These are phyloP conservation scores for Hippoglossus hippoglossus DNA, from an alignment of 2,797 vertebrate genomes.

Conservation along the genomic window DNA sequence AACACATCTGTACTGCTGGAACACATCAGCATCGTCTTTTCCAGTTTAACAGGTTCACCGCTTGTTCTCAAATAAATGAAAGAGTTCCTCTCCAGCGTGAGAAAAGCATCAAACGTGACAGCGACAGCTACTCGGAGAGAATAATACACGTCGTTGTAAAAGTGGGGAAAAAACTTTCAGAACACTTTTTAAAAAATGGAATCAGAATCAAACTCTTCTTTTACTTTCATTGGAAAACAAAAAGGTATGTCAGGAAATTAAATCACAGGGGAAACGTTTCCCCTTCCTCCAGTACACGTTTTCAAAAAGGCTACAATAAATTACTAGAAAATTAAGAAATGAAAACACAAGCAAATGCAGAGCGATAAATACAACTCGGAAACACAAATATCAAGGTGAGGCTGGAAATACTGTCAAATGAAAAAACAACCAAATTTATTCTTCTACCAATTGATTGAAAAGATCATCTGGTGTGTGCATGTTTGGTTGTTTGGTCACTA, in stretches of 20 bases:
- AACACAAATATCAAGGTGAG: neutral
- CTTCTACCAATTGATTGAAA: neutral
- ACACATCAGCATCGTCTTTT: conserved; percentile 10
- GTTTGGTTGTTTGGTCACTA: neutral
- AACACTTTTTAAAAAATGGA: neutral
- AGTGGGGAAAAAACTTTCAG: neutral
- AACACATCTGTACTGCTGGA: conserved; percentile 9
- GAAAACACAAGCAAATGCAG: conserved; percentile 30
- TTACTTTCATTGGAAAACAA: conserved; percentile 29
- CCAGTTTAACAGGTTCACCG: neutral
- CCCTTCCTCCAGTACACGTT: neutral
- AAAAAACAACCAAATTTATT: neutral
- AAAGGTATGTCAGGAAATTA: conserved; percentile 14
- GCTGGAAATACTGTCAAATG: conserved; percentile 1
- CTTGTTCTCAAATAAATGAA: neutral
- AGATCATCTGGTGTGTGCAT: neutral
- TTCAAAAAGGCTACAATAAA: conserved; percentile 69
- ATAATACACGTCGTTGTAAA: neutral
- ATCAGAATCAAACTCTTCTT: conserved; percentile 28
- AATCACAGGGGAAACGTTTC: conserved; percentile 10
- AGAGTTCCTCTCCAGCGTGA: conserved; percentile 21
- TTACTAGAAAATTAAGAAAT: conserved; percentile 59
- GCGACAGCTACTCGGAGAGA: neutral
- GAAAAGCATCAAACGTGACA: conserved; percentile 8
- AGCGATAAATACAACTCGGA: neutral